Conservation (phyloP, 2,888 invertebrate species). For the Drosophila borborema region DNA sequence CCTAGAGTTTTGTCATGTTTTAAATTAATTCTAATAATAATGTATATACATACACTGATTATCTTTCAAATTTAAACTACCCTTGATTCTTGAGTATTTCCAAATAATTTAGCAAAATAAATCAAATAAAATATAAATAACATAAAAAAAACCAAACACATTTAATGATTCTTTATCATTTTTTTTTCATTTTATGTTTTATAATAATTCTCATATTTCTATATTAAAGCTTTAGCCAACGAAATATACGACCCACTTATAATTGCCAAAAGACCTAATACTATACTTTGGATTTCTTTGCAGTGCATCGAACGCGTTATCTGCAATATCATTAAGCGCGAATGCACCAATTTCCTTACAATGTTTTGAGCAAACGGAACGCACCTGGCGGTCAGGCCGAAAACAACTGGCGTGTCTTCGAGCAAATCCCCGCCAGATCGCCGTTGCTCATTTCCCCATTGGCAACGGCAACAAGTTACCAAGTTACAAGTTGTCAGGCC, state of each 20-base stretch:
- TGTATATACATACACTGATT: too few relatives aligned
- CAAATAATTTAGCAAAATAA: too few relatives aligned
- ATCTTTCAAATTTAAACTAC: too few relatives aligned
- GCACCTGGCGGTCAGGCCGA: constrained; percentile 40
- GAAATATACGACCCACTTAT: neutral
- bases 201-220: too few relatives aligned
- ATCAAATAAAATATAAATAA: too few relatives aligned
- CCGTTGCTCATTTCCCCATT: constrained; percentile 23
- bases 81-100: too few relatives aligned
- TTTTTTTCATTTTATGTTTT: too few relatives aligned
- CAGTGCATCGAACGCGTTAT: constrained; percentile 8
- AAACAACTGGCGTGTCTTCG: constrained; percentile 33
- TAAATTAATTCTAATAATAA: too few relatives aligned
- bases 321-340: constrained; percentile 21
- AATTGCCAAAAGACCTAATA: neutral
- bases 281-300: neutral
- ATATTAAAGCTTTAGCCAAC: neutral
- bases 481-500: constrained; percentile 70
- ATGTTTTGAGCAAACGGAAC: constrained; percentile 34
- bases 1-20: too few relatives aligned
- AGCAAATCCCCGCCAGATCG: constrained; percentile 35
- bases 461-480: constrained; percentile 42
- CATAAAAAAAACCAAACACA: too few relatives aligned
- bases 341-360: constrained; percentile 37
- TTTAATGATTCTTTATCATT: too few relatives aligned